Base-by-base conservation (phyloP, 2,797 vertebrate genomes). In the Hemibagrus guttatus region DNA sequence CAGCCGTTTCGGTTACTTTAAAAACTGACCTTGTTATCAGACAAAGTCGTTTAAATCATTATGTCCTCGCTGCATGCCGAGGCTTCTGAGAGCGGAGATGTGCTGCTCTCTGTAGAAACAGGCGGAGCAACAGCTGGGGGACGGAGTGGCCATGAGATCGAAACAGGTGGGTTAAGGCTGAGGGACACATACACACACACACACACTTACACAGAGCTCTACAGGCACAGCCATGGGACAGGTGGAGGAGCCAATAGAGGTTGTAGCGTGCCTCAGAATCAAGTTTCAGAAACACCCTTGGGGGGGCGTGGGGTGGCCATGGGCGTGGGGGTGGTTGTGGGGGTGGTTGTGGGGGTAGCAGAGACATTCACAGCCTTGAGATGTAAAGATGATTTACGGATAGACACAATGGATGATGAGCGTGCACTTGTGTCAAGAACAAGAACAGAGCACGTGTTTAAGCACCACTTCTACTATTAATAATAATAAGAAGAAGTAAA, bases 101-200 rank as follows among this genome's bases (percentile, higher is more conserved):
- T 81, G 83, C 85, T 63, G 78, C 78, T 79, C 80, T 49, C 58
- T 19, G 58, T 66, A 49, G 46, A 85, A 88, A 86, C 79, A 83
- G 89, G 88, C 82, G 56, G 68, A 85, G 83, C 87, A 89, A 91
- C 92, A 92, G 91, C 81, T 76, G 86, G 81, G 58, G 81, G 64
- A 58, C 74, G 52, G 19, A 84, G 80, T 86, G 86, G 90, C 89
- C 89, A 89, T 64, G 90, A 88, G 91, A 92, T 88, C 83, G 71
- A 68, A 93, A 92, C 93, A 94, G 93, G 91, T 94, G 93, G 88
- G 79, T 84, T 71, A 42, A 52, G 28, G 49, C 66, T 4, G 52
- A 71, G 49, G 19, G 21, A 83, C 64, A 52, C 31, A 35, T 28
- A 79, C 17, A 23, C 75, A 79, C 54, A 58, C 75, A 58, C 28